Evolutionary conservation across 2,797 vertebrate species (phyloP), one percentile per base, ranked within the genome.

Genomic region (Urosaurus nigricauda): DNA sequence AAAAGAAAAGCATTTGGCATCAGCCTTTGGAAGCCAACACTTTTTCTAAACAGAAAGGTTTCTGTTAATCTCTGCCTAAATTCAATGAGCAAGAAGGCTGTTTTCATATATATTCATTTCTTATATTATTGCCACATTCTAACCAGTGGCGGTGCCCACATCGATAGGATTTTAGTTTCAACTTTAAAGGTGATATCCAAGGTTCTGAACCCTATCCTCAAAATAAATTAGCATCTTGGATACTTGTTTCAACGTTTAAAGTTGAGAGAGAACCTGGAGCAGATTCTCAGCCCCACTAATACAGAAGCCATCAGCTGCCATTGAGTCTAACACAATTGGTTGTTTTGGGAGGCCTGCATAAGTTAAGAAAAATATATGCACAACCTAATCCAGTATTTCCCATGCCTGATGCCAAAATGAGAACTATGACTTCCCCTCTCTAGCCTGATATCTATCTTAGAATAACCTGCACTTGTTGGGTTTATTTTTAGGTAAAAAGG

Each of bases 1-100:
- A 89, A 85, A 79, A 60, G 65, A 60, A 94, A 88, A 92, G 83
- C 81, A 93, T 87, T 58, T 86, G 0, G 77, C 88, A 81, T 53
- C 86, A 90, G 74, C 40, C 74, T 89, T 90, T 88, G 81, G 71
- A 90, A 93, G 91, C 8, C 13, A 90, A 60, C 13, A 63, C 29
- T 12, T 73, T 53, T 43, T 24, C 56, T 68, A 32, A 79, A 0
- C n/a, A 56, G 79, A 83, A 91, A 93, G 35, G 82, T 56, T 90
- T 73, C 14, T 51, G 16, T 51, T 91, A 68, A 79, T 83, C 19
- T 84, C 73, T 85, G n/a, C 0, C 68, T 65, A 84, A n/a, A 29
- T 29, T 75, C 8, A 68, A 3, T 43, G 83, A 47, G 63, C 5
- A 14, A 71, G 17, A 83, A 87, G 88, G 32, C 26, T 90, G 16